Base-by-base conservation (phyloP, 2,797 vertebrate species). In the Lepidocolaptes lacrymiger region DNA sequence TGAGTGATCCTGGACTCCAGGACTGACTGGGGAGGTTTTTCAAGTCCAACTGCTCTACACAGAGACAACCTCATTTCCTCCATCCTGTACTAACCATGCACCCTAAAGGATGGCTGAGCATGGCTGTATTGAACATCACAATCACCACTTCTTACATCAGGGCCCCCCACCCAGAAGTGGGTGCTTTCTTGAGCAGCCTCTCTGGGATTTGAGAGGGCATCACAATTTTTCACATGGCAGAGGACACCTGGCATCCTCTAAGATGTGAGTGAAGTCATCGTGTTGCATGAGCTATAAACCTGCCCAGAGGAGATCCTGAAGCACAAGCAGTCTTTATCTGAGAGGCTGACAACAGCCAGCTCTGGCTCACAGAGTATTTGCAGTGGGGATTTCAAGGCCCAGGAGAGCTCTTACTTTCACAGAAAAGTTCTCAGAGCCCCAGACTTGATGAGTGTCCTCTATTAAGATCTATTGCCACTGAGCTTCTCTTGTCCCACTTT, bases 21-120 rank as follows among this genome's bases (percentile, higher is more conserved):
- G 34, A 51, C 51, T 64, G 26, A 23, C 15, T 23, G 19, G 34
- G 62, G 37, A 44, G 14, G 43, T 77, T 77, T 76, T 71, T 86
- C 39, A 68, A 36, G 32, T 68, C 77, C 67, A 89, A 54, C 27
- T 0, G 3, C 26, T 59, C 39, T 66, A 32, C 10, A 13, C 3
- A 43, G 49, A 37, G 28, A 37, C 19, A 74, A 7, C 7, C 9
- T 30, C 22, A 9, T 17, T 68, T 71, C 21, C 16, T 76, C 30
- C 4, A 2, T 18, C 7, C 28, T 43, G n/a, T 15, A 39, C 10
- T 30, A 27, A 41, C 12, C 9, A 2, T 10, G 52, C 6, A 22
- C 7, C 3, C 0, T 49, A 4, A 78, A 54, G 37, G 22, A 28
- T 49, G 49, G 18, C 54, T 61, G 21, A 73, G 9, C 0, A 0